Conservation (phyloP, 1,140 invertebrate species). For the Manduca sexta region DNA sequence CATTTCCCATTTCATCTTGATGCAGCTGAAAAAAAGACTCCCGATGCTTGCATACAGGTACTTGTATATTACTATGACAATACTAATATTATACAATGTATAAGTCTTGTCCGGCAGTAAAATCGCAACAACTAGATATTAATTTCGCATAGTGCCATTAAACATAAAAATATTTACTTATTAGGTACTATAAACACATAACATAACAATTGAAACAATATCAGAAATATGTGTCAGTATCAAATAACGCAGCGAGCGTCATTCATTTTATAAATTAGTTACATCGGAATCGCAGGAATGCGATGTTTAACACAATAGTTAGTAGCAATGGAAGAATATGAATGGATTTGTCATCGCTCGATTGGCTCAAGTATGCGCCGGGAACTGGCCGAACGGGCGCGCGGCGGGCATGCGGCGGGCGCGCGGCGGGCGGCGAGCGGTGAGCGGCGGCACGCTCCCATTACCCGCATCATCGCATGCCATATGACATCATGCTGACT, state of each 20-base stretch:
- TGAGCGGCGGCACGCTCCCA: constrained; percentile 57
- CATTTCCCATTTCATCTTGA: too few relatives aligned
- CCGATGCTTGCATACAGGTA: too few relatives aligned
- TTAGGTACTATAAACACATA: background rate
- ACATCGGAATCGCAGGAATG: constrained; percentile 28
- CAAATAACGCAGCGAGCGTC: constrained; percentile 3
- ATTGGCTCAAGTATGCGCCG: constrained; percentile 61
- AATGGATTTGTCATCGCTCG: constrained; percentile 68
- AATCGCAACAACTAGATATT: background rate
- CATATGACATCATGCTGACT: constrained; percentile 67
- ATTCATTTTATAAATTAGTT: constrained; percentile 19
- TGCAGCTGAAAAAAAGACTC: too few relatives aligned
- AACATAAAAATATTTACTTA: background rate
- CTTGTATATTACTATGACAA: too few relatives aligned
- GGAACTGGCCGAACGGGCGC: constrained; percentile 49
- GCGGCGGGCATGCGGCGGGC: constrained; percentile 38
- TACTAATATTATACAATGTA: too few relatives aligned
- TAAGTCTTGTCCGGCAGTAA: too few relatives aligned
- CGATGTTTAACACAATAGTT: constrained; percentile 35
- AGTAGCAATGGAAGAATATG: constrained; percentile 47
- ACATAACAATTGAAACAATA: background rate
- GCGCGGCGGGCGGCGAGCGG: constrained; percentile 31
- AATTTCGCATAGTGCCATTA: background rate
- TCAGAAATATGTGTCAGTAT: background rate
- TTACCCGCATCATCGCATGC: constrained; percentile 34